These are phyloP conservation scores for Tetramorium bicarinatum DNA, from an alignment of 2,888 invertebrate species.

Conservation along the genomic window DNA sequence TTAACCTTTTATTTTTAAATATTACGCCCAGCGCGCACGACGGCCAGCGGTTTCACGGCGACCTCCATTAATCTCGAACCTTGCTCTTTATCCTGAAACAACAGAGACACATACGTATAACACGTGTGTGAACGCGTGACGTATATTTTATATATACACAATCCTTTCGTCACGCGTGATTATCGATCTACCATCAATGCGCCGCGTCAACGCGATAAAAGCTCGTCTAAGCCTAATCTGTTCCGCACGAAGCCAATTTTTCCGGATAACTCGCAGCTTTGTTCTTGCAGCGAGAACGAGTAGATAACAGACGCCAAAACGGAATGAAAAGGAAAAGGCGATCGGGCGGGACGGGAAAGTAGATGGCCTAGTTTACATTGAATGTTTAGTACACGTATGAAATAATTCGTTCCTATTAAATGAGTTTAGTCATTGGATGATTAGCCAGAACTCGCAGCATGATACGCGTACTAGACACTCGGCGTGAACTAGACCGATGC, in stretches of 20 bases:
- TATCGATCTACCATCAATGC: constrained; percentile 15
- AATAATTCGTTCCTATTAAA: too few relatives aligned
- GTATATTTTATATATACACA: background rate
- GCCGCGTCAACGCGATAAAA: background rate
- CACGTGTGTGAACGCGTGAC: background rate
- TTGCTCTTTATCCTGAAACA: constrained; percentile 34
- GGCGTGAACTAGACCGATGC: too few relatives aligned
- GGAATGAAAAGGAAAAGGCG: background rate
- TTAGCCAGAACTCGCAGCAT: too few relatives aligned
- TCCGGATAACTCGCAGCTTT: background rate
- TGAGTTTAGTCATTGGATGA: too few relatives aligned
- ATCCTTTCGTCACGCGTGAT: background rate
- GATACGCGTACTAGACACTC: too few relatives aligned
- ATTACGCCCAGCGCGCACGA: background rate
- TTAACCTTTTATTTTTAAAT: constrained; percentile 34
- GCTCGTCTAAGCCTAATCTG: background rate
- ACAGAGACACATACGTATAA: background rate
- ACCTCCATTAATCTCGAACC: constrained; percentile 36
- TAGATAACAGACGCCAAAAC: background rate
- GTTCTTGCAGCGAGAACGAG: background rate
- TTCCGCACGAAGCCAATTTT: background rate
- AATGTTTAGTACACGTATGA: too few relatives aligned
- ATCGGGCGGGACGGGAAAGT: background rate
- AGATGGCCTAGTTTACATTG: too few relatives aligned
- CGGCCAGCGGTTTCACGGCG: background rate